A percentile compares a stretch with the other conserved stretches of the same genome.
phyloP scores from a whole-genome alignment of 1,140 invertebrate genomes.

The Drosophila sp. region DNA sequence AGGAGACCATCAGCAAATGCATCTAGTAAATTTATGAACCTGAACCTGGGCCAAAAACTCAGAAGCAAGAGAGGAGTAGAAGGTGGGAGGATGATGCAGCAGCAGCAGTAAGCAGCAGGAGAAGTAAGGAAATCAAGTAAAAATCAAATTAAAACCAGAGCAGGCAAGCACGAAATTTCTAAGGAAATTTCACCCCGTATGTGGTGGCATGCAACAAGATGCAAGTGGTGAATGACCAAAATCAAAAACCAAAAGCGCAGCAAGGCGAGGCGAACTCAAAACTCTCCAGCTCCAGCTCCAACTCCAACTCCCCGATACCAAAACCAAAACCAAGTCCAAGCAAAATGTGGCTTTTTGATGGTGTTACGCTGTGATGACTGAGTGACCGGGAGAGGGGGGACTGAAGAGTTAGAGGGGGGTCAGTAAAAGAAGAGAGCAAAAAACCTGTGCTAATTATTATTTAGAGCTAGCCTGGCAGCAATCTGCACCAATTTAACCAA shows the following conservation, averaged over 20 bases:
- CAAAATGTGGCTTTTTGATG: slow-evolving; percentile 7
- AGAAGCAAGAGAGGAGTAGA: slow-evolving; percentile 5
- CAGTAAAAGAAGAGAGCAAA: slow-evolving; percentile 20
- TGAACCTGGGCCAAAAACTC: slow-evolving; percentile 68
- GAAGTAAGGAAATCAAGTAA: slow-evolving; percentile 58
- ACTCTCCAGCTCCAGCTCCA: not conserved
- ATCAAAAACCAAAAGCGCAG: slow-evolving; percentile 60
- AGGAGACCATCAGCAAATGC: slow-evolving; percentile 56
- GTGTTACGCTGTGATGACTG: slow-evolving; percentile 8
- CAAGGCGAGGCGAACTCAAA: slow-evolving; percentile 41
- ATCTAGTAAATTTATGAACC: slow-evolving; percentile 79
- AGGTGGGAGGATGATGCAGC: not conserved
- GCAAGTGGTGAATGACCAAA: slow-evolving; percentile 73
- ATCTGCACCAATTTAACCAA: slow-evolving; percentile 82
- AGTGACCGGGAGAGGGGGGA: slow-evolving; percentile 8
- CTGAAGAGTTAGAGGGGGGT: slow-evolving; percentile 14
- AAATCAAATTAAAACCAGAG: slow-evolving; percentile 82
- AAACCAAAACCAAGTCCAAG: slow-evolving; percentile 1
- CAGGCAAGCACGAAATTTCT: slow-evolving; percentile 81
- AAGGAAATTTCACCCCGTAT: slow-evolving; percentile 81
- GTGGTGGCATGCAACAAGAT: slow-evolving; percentile 75
- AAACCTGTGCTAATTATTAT: slow-evolving; percentile 82
- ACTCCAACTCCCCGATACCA: not conserved
- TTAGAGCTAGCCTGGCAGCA: slow-evolving; percentile 75
- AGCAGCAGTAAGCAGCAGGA: slow-evolving; percentile 16